phyloP scores from a whole-genome alignment of 2,797 vertebrate genomes.

The Peromyscus eremicus region DNA sequence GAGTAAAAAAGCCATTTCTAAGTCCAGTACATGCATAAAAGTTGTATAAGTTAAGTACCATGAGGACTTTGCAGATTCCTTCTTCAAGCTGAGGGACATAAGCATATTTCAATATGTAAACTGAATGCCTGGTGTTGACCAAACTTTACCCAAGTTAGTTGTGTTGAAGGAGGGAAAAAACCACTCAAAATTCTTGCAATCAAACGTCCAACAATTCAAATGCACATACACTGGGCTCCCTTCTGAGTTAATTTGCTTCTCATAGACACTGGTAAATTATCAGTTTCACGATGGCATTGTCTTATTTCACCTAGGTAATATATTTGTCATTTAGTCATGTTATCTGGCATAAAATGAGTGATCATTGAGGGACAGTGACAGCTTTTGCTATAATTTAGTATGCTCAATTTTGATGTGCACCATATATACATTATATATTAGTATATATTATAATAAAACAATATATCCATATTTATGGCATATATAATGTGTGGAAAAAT shows the following conservation, averaged over 20 bases:
- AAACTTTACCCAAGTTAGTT: background rate
- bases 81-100: background rate
- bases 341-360: too few species aligned
- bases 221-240: background rate
- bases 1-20: background rate
- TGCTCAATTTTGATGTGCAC: background rate
- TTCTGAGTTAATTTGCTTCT: too few species aligned
- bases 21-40: background rate
- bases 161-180: background rate
- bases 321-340: background rate
- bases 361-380: background rate
- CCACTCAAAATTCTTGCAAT: background rate
- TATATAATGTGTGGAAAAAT: too few species aligned
- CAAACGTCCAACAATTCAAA: background rate
- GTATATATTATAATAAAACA: too few species aligned
- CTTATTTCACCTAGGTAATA: background rate
- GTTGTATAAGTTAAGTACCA: background rate
- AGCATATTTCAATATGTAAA: background rate
- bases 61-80: background rate
- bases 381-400: background rate
- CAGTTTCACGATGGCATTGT: background rate
- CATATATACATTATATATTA: too few species aligned
- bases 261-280: background rate
- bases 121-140: too few species aligned
- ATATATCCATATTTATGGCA: too few species aligned